Conservation (phyloP, 2,797 vertebrate species). For the Alcedo atthis region DNA sequence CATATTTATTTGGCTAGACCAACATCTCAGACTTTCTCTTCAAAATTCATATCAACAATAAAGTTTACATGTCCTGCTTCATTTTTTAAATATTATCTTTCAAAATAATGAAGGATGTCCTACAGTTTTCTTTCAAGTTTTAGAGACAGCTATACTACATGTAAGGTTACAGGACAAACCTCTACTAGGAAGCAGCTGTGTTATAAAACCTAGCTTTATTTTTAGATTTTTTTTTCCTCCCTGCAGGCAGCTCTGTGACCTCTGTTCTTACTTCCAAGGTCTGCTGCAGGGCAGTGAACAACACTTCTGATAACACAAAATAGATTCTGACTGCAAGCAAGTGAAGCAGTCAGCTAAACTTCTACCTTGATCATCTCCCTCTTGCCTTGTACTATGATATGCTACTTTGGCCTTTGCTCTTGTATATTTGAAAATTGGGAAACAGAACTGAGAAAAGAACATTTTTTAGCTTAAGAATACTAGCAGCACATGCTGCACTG, state of each 20-base stretch:
- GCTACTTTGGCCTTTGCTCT: slow-evolving; percentile 16
- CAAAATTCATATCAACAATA: background rate
- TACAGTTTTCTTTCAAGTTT: background rate
- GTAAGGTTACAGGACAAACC: background rate
- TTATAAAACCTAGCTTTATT: background rate
- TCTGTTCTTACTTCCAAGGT: background rate
- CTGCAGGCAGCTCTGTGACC: background rate
- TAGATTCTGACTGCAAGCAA: background rate
- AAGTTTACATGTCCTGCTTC: background rate
- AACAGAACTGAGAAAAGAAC: background rate
- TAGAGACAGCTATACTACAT: background rate
- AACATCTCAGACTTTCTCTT: background rate
- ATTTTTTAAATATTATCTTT: background rate
- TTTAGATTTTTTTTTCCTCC: slow-evolving; percentile 4
- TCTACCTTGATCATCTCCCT: slow-evolving; percentile 19
- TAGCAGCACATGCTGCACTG: background rate
- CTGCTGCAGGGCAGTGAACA: background rate
- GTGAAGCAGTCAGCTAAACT: background rate
- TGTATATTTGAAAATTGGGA: background rate
- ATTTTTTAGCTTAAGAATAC: background rate
- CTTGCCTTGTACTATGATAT: background rate
- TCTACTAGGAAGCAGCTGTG: background rate
- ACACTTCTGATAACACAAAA: slow-evolving; percentile 8
- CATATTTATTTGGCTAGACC: background rate
- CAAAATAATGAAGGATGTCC: background rate